These are phyloP conservation scores for Heliconius charithonia DNA, from an alignment of 2,888 invertebrate genomes.

Conservation along the genomic window DNA sequence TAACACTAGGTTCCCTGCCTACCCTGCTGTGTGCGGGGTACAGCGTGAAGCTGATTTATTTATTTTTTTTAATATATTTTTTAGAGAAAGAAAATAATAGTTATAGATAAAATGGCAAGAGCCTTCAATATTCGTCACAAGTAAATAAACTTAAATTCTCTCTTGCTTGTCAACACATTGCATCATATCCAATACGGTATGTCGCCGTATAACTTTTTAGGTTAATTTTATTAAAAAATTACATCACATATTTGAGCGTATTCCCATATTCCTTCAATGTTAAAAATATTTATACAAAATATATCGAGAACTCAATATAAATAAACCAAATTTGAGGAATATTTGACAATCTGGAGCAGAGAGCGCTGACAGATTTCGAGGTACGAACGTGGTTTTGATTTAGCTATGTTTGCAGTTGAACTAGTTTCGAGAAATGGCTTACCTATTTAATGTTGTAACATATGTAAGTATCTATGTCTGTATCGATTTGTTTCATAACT, in stretches of 20 bases:
- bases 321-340: slow-evolving; percentile 20
- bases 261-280: neutral
- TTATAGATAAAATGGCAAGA: neutral
- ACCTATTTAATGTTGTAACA: neutral
- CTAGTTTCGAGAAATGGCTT: slow-evolving; percentile 10
- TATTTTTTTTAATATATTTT: no score
- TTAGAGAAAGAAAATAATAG: no score
- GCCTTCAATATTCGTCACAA: neutral
- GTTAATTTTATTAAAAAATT: neutral
- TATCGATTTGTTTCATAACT: neutral
- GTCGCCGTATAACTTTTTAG: neutral
- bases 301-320: neutral
- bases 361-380: slow-evolving; percentile 17
- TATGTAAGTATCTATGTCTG: neutral
- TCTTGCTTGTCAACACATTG: neutral
- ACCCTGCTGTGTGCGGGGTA: no score
- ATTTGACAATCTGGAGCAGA: slow-evolving; percentile 30
- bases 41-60: no score
- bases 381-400: slow-evolving; percentile 12
- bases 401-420: slow-evolving; percentile 20
- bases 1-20: no score
- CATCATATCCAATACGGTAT: neutral
- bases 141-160: neutral
- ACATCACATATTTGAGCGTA: neutral
- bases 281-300: neutral